A percentile compares a stretch with the other conserved stretches of the same genome.
Conservation (phyloP, 2,888 invertebrate species). For the Atherix ibis region DNA sequence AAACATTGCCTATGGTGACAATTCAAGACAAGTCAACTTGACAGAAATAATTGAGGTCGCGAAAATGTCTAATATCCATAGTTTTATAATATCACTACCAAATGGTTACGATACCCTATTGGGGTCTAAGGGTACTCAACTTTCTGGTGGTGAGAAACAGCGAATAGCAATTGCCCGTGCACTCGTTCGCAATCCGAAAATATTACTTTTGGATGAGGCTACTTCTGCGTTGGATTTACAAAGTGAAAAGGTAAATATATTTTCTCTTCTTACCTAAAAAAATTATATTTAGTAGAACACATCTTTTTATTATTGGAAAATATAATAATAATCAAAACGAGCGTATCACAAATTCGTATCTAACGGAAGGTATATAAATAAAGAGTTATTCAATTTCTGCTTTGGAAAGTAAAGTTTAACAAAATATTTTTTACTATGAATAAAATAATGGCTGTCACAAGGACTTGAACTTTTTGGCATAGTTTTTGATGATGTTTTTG, state of each 20-base stretch:
- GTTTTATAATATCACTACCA: slow-evolving; percentile 63
- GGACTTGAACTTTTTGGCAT: no score
- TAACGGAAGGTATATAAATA: no score
- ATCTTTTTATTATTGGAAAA: no score
- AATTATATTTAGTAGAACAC: background rate
- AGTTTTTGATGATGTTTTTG: no score
- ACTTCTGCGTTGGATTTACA: slow-evolving; percentile 64
- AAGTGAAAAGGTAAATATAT: slow-evolving; percentile 45
- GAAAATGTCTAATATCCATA: slow-evolving; percentile 72
- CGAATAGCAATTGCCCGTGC: slow-evolving; percentile 67
- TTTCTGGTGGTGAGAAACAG: slow-evolving; percentile 76
- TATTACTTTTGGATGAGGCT: slow-evolving; percentile 55
- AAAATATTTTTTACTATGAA: no score
- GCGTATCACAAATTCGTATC: no score
- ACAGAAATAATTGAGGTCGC: slow-evolving; percentile 64
- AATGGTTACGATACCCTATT: slow-evolving; percentile 56
- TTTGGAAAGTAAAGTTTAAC: no score
- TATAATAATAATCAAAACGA: no score
- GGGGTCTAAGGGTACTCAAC: slow-evolving; percentile 57
- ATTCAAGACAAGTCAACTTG: slow-evolving; percentile 41
- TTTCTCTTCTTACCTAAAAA: no score
- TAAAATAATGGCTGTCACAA: no score
- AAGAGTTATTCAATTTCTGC: no score
- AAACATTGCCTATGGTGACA: slow-evolving; percentile 85
- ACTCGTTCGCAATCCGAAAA: slow-evolving; percentile 51